Evolutionary conservation across 2,113 vertebrate species (phyloP).

Genomic region (Lepus timidus): DNA sequence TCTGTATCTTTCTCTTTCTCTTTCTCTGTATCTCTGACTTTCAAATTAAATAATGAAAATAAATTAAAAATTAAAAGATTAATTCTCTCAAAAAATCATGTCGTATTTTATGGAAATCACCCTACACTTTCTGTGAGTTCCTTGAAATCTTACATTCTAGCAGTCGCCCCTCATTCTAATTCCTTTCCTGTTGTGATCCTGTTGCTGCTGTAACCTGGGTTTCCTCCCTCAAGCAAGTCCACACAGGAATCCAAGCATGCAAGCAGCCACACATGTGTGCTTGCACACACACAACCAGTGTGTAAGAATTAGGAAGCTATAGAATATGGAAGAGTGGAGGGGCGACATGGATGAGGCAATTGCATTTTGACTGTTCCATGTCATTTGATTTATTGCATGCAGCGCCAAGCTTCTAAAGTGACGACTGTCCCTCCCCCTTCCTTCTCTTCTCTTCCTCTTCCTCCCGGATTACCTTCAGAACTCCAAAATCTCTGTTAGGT

Average conservation of each 20-base stretch:
- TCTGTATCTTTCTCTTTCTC: too few species aligned
- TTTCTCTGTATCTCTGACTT: too few species aligned
- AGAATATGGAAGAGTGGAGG: fast-evolving
- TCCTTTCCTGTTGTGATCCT: background rate
- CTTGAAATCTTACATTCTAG: background rate
- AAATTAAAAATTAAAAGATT: too few species aligned
- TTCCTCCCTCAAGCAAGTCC: background rate
- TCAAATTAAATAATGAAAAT: too few species aligned
- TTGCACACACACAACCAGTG: too few species aligned
- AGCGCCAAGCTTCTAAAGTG: fast-evolving
- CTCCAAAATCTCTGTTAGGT: background rate
- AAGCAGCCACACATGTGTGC: background rate
- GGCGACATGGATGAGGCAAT: too few species aligned
- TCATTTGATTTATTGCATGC: fast-evolving
- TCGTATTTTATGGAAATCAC: background rate
- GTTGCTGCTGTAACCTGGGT: background rate
- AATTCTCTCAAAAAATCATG: background rate
- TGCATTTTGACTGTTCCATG: fast-evolving
- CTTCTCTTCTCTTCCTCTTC: background rate
- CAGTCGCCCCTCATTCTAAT: background rate
- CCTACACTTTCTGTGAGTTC: background rate
- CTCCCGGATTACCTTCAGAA: background rate
- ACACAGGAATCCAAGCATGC: background rate
- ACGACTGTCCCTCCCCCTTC: background rate
- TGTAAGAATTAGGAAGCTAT: fast-evolving